phyloP scores from a whole-genome alignment of 92 coral and sea anemone species.

The Diadumene lineata region DNA sequence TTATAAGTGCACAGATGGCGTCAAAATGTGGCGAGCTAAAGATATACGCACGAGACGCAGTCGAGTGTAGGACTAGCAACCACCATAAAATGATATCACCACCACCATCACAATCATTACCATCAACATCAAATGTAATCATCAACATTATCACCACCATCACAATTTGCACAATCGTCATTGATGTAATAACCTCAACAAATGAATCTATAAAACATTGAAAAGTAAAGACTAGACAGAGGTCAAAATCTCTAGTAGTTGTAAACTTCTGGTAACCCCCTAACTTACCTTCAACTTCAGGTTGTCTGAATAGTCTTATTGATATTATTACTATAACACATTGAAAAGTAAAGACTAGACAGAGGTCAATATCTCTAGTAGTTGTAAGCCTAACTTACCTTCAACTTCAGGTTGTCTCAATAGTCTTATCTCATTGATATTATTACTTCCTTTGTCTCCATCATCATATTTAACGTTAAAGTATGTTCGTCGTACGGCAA shows the following conservation, averaged over 20 bases:
- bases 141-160: no score
- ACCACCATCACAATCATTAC: no score
- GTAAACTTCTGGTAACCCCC: no score
- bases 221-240: neutral
- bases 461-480: constrained; percentile 82
- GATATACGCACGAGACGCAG: no score
- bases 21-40: no score
- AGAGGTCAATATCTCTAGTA: neutral
- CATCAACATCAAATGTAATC: no score
- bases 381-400: constrained; percentile 31
- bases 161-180: no score
- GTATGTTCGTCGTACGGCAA: constrained; percentile 61
- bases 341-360: neutral
- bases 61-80: no score
- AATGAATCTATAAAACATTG: no score
- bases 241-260: neutral
- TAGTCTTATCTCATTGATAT: constrained; percentile 73
- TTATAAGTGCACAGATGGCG: no score
- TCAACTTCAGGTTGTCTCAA: constrained; percentile 66
- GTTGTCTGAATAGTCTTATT: constrained; percentile 64
- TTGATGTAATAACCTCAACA: no score
- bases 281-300: constrained; percentile 63
- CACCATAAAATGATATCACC: no score
- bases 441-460: constrained; percentile 88
- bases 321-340: constrained; percentile 74